Percentiles rank a stretch among this genome's conserved stretches.
phyloP scores from a whole-genome alignment of 2,888 invertebrate genomes.

The Chrysodeixis includens region DNA sequence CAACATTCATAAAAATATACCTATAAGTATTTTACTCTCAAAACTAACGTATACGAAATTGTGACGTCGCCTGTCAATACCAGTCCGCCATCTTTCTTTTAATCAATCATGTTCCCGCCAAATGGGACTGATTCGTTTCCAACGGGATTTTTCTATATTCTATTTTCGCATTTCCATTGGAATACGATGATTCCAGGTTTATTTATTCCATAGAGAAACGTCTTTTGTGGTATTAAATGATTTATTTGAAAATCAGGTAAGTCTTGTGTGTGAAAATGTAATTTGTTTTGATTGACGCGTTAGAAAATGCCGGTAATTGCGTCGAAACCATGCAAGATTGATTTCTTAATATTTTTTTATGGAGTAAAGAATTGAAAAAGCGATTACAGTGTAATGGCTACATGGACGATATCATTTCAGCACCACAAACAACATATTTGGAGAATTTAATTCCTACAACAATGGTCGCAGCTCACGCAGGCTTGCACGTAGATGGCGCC shows the following conservation, averaged over 20 bases:
- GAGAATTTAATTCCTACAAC: conserved; percentile 45
- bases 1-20: conserved; percentile 9
- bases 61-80: conserved; percentile 48
- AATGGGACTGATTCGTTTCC: conserved; percentile 53
- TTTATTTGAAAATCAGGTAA: neutral
- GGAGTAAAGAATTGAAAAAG: neutral
- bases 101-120: conserved; percentile 63
- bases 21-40: conserved; percentile 10
- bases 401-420: conserved; percentile 12
- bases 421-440: conserved; percentile 38
- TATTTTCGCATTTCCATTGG: conserved; percentile 32
- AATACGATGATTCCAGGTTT: conserved; percentile 24
- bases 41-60: conserved; percentile 22
- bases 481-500: conserved; percentile 71
- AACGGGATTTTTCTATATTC: conserved; percentile 41
- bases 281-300: neutral
- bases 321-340: neutral
- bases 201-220: neutral
- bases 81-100: conserved; percentile 62
- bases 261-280: neutral
- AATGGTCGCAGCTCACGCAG: conserved; percentile 55
- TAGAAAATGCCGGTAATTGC: neutral
- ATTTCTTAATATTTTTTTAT: neutral
- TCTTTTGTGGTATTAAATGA: conserved; percentile 4
- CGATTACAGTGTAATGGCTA: neutral